phyloP scores from a whole-genome alignment of 1,140 invertebrate species.

The Lanistes nyassanus region DNA sequence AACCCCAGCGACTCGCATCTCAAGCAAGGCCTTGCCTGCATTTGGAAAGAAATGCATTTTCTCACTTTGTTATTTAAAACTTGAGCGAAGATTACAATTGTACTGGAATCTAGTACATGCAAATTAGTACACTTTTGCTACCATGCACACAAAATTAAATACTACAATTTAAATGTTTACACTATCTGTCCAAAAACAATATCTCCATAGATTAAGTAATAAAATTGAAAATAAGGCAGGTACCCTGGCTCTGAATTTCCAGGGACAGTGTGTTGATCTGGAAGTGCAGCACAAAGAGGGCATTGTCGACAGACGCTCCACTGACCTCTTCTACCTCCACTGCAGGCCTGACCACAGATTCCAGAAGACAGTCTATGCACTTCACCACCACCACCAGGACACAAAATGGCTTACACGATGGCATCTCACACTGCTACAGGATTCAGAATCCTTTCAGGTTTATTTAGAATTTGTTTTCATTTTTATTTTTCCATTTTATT shows the following conservation, averaged over 20 bases:
- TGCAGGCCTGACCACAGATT: neutral
- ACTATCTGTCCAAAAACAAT: too few relatives aligned
- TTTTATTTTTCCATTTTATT: too few relatives aligned
- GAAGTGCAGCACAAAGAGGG: conserved; percentile 86
- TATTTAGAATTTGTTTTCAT: neutral
- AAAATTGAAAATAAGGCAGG: neutral
- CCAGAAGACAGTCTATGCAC: too few relatives aligned
- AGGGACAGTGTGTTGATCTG: conserved; percentile 87
- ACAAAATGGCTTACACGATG: neutral
- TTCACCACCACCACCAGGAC: neutral
- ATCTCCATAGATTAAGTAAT: too few relatives aligned
- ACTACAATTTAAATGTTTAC: too few relatives aligned
- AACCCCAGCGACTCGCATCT: conserved; percentile 90
- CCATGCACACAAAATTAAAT: too few relatives aligned
- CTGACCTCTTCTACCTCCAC: conserved; percentile 10
- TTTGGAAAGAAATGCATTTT: too few relatives aligned
- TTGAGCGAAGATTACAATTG: neutral
- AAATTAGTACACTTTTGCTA: neutral
- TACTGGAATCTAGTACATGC: neutral
- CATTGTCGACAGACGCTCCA: conserved; percentile 36
- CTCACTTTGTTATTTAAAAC: too few relatives aligned
- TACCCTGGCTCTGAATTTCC: conserved; percentile 73
- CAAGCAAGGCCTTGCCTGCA: conserved; percentile 78
- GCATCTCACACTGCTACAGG: neutral
- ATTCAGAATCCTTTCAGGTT: neutral